A percentile compares a stretch with the other conserved stretches of the same genome.
Evolutionary conservation across 2,888 invertebrate genomes (phyloP).

Genomic region (Brachynemurus nebulosus): DNA sequence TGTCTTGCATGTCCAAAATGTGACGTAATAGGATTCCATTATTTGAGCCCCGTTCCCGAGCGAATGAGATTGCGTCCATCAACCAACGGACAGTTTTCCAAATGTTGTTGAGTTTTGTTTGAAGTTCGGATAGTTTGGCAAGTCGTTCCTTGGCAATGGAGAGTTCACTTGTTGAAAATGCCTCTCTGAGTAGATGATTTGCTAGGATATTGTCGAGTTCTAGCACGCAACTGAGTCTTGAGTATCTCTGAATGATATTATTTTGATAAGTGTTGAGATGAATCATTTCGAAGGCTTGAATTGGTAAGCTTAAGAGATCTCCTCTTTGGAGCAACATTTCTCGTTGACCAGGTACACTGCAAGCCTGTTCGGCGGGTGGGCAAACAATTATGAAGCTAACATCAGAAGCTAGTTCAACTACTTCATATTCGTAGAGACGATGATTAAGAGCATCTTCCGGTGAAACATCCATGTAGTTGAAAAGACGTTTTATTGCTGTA

Average conservation of each 20-base stretch:
- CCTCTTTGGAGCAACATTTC: constrained; percentile 74
- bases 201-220: constrained; percentile 87
- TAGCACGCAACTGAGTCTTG: constrained; percentile 80
- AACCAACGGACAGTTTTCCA: constrained; percentile 96
- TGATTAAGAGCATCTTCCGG: constrained; percentile 55
- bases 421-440: constrained; percentile 84
- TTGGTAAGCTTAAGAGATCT: constrained; percentile 77
- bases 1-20: constrained; percentile 19
- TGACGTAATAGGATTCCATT: constrained; percentile 12
- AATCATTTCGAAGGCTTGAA: constrained; percentile 90
- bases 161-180: constrained; percentile 82
- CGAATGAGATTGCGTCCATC: constrained; percentile 88
- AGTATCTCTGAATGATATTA: constrained; percentile 80
- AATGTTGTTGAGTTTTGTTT: constrained; percentile 68
- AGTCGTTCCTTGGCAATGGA: constrained; percentile 76
- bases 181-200: constrained; percentile 86
- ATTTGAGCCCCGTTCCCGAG: constrained; percentile 55
- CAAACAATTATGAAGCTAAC: constrained; percentile 87
- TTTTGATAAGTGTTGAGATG: constrained; percentile 89
- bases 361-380: constrained; percentile 85
- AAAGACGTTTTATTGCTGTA: constrained; percentile 56
- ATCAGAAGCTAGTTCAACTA: constrained; percentile 80
- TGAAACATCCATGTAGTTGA: constrained; percentile 67
- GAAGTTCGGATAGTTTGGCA: constrained; percentile 67
- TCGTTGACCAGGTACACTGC: constrained; percentile 75